Conservation (phyloP, 2,888 invertebrate species). For the Tipula helvola region DNA sequence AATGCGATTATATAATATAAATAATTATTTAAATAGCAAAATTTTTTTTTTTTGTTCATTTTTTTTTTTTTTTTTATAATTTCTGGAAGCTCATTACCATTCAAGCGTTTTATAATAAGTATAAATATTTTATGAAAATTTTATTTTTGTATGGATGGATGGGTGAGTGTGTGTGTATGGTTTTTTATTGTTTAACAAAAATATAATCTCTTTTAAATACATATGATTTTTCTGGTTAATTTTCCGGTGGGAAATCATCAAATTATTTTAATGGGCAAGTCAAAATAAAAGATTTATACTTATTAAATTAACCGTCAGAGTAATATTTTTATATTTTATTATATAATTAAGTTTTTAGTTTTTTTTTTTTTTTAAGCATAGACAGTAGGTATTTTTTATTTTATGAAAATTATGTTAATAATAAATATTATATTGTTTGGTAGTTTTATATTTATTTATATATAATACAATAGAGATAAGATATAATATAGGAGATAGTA, state of each 20-base stretch:
- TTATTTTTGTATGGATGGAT: neutral
- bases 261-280: neutral
- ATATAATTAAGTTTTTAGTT: neutral
- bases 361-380: neutral
- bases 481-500: neutral
- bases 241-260: neutral
- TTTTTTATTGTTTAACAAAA: neutral
- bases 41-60: neutral
- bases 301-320: neutral
- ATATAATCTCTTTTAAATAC: neutral
- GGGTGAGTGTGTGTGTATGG: neutral
- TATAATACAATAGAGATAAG: neutral
- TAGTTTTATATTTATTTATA: neutral
- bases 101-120: neutral
- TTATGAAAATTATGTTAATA: neutral
- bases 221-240: neutral
- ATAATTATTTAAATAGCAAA: neutral
- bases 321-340: neutral
- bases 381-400: neutral
- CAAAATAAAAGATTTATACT: neutral
- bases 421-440: neutral
- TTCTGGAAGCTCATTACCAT: neutral
- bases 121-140: neutral
- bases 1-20: neutral
- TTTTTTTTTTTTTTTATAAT: neutral